A percentile compares a stretch with the other conserved stretches of the same genome.
These are phyloP conservation scores for Heliconius melpomene DNA, from an alignment of 1,140 invertebrate species.

Conservation along the genomic window DNA sequence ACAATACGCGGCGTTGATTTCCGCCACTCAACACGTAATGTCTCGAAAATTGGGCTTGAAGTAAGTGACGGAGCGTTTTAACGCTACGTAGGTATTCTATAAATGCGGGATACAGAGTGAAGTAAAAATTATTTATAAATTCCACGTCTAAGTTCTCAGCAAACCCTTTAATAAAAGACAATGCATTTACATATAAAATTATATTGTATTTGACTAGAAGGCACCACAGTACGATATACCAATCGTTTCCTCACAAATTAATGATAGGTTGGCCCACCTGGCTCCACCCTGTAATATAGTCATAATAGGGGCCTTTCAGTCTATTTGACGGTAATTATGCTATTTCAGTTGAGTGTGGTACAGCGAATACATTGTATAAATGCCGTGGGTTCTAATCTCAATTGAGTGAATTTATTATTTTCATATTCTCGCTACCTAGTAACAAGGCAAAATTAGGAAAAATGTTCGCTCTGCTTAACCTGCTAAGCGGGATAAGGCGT, in stretches of 20 bases:
- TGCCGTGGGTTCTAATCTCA: not conserved
- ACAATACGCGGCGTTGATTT: not conserved
- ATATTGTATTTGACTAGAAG: not conserved
- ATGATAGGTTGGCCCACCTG: not conserved
- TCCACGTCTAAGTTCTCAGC: too few relatives aligned
- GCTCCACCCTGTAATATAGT: not conserved
- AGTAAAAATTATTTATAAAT: not conserved
- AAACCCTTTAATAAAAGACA: not conserved
- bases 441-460: too few relatives aligned
- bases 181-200: not conserved
- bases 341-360: not conserved
- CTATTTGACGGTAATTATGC: not conserved
- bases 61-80: not conserved
- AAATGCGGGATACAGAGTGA: not conserved
- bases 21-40: not conserved
- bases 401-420: not conserved
- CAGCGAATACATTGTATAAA: not conserved
- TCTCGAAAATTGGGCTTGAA: not conserved
- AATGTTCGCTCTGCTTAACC: too few relatives aligned
- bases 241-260: not conserved
- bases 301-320: not conserved
- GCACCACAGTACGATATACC: not conserved
- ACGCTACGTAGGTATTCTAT: too few relatives aligned
- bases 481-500: too few relatives aligned
- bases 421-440: too few relatives aligned